A percentile compares a stretch with the other conserved stretches of the same genome.
phyloP scores from a whole-genome alignment of 2,888 invertebrate species.

The Sceliomorpha sp. region DNA sequence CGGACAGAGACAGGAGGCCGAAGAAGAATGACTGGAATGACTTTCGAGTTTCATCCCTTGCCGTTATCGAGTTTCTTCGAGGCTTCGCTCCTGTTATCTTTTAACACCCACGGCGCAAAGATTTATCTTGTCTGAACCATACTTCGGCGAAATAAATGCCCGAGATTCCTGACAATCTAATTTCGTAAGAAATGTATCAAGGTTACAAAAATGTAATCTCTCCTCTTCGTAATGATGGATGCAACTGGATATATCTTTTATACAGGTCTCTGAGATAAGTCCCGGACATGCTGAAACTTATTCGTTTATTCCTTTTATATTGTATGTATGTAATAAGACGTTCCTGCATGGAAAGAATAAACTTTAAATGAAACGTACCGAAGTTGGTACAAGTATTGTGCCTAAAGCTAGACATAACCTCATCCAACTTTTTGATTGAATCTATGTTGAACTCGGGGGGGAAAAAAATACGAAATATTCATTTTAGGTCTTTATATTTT shows the following conservation, averaged over 20 bases:
- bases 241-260: conserved; percentile 16
- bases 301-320: too few relatives aligned
- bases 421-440: too few relatives aligned
- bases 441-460: too few relatives aligned
- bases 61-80: conserved; percentile 54
- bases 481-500: too few relatives aligned
- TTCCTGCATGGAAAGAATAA: too few relatives aligned
- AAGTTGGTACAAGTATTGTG: too few relatives aligned
- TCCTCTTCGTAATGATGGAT: conserved; percentile 29
- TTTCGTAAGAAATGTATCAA: conserved; percentile 51
- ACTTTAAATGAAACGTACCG: too few relatives aligned
- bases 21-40: conserved; percentile 55
- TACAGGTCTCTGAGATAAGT: conserved; percentile 17
- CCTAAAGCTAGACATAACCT: too few relatives aligned
- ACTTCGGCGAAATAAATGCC: conserved; percentile 46
- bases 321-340: too few relatives aligned
- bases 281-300: not conserved
- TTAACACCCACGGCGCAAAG: conserved; percentile 48
- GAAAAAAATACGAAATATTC: too few relatives aligned
- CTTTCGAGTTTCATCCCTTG: conserved; percentile 54
- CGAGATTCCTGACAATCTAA: conserved; percentile 47
- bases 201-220: conserved; percentile 39
- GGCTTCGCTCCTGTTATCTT: conserved; percentile 46
- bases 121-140: conserved; percentile 49
- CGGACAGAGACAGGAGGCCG: conserved; percentile 15